phyloP scores from a whole-genome alignment of 1,140 invertebrate species.

The Diachasmimorpha longicaudata region DNA sequence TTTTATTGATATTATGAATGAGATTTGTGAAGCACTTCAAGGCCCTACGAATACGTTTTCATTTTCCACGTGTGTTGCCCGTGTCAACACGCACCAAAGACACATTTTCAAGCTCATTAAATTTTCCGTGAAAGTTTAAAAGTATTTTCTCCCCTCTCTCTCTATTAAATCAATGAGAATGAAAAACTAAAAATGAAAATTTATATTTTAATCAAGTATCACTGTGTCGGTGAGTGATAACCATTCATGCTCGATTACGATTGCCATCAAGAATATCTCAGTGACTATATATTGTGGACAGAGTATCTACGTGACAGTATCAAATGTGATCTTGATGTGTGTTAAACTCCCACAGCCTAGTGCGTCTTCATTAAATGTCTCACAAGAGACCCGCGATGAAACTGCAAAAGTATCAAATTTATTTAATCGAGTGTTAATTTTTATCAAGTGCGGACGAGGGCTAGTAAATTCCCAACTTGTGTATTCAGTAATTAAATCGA shows the following conservation, averaged over 20 bases:
- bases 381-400: not conserved
- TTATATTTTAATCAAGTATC: not conserved
- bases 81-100: not conserved
- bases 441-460: too few relatives aligned
- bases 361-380: not conserved
- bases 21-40: not conserved
- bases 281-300: not conserved
- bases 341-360: not conserved
- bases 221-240: not conserved
- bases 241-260: not conserved
- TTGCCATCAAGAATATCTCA: not conserved
- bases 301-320: slow-evolving; percentile 5
- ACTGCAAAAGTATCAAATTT: not conserved
- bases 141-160: too few relatives aligned
- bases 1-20: not conserved
- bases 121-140: too few relatives aligned
- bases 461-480: too few relatives aligned
- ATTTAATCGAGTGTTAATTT: too few relatives aligned
- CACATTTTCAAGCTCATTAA: too few relatives aligned
- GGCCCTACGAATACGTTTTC: not conserved
- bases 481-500: too few relatives aligned
- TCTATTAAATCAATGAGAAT: not conserved
- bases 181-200: not conserved
- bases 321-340: not conserved
- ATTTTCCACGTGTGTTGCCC: not conserved